Base-by-base conservation (phyloP, 2,888 invertebrate species). In the Lasioglossum morio region DNA sequence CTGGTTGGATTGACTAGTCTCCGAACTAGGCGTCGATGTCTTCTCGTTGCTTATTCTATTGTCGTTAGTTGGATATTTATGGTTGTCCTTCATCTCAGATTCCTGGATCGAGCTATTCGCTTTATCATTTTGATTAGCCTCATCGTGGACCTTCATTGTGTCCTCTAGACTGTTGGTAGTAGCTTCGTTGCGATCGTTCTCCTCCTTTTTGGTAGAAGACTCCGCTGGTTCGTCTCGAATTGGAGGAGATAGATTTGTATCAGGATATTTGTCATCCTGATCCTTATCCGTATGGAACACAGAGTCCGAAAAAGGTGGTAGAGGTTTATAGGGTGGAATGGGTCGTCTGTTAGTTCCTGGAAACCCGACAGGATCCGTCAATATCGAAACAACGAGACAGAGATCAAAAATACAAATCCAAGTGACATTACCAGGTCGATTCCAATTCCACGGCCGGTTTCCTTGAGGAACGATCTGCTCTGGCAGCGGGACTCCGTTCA, bases 401-500 rank as follows among this genome's bases (percentile, higher is more conserved):
- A 63, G 7, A 40, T 69, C 0, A 23, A 10, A 34, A 37, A 37
- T 19, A 66, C 23, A 10, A 34, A 30, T 16, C 7, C 66, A 19
- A 19, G 66, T 12, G n/a, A n/a, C 40, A 3, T 79, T 90, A 94
- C 93, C 91, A n/a, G 92, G 90, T 77, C 91, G 81, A 75, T 91
- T 88, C 90, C 89, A 90, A 40, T 57, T 86, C 91, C 91, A 89
- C 12, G 90, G 89, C 0, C 86, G 86, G 82, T 89, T 87, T 37
- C 80, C 83, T 66, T 86, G 88, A n/a, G 97, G 97, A 14, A 97
- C 97, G 79, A 97, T 96, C 94, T 97, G 97, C 91, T 98, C 98
- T 4, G 97, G 97, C 84, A 97, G 95, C 87, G 97, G 97, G 40
- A 97, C 96, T 66, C 97, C 97, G 83, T 97, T 96, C n/a, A 96